Base-by-base conservation (phyloP, 2,113 vertebrate species). In the Hypanus sabinus region DNA sequence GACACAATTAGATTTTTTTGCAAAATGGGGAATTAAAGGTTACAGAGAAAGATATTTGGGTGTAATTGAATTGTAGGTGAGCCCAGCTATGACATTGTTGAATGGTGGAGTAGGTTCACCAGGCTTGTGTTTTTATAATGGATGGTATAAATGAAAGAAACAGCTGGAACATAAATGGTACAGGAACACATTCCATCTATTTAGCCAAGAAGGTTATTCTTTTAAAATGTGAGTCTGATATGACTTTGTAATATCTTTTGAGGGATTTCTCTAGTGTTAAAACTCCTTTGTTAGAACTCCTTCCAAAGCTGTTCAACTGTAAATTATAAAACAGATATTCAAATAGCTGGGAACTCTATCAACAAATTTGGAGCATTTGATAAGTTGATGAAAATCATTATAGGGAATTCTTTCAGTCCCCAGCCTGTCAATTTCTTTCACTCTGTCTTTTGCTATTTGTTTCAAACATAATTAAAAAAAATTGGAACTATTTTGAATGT, bases 401-500 rank as follows among this genome's bases (percentile, higher is more conserved):
- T 27, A 65, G 70, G 91, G 46, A 93, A 93, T 93, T 92, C 91
- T 70, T 75, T 55, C 91, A 9, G 36, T 46, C 33, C 91, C 65
- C 38, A 75, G 70, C 70, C 36, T 70, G 33, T 75, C 91, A 93
- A 93, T 93, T 73, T 93, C 24, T 27, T 93, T 93, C 46, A 93
- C 70, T 10, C 91, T 93, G 65, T 93, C 91, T 73, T 93, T 93
- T 73, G 33, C 91, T 93, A 71, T 68, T 93, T 93, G 91, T 73
- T 93, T 93, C 68, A 46, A 46, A 93, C 11, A 38, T 38, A 38
- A 92, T 70, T 71, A 92, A 71, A 91, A 71, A 62, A 71, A 92
- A 92, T 38, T 38, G 36, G 71, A 73, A 75, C 91, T 93, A 93
- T 93, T 93, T 75, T 93, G 65, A 93, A 93, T 75, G 68, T 30